phyloP scores from a whole-genome alignment of 1,140 invertebrate genomes.

The Rhagoletis pomonella region DNA sequence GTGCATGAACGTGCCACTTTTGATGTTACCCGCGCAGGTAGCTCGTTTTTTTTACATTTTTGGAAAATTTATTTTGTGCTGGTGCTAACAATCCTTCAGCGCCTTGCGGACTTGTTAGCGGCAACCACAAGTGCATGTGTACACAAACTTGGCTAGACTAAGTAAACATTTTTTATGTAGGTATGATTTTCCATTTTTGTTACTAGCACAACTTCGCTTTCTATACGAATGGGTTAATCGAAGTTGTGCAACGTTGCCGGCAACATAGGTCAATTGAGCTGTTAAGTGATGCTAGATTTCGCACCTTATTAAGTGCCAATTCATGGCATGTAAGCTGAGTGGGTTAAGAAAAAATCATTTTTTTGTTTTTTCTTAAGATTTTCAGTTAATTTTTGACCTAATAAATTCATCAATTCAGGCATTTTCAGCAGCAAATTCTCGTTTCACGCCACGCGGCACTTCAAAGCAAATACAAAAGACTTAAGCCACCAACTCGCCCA shows the following conservation, averaged over 20 bases:
- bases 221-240: slow-evolving; percentile 19
- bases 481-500: not conserved
- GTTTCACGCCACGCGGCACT: slow-evolving; percentile 10
- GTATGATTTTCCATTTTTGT: not conserved
- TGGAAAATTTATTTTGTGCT: not conserved
- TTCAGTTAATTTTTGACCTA: not conserved
- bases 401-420: slow-evolving; percentile 23
- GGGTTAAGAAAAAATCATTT: not conserved
- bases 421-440: too few species aligned
- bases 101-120: not conserved
- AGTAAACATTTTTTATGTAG: not conserved
- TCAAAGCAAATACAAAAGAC: slow-evolving; percentile 31
- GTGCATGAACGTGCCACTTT: slow-evolving; percentile 50
- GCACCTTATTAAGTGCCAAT: slow-evolving; percentile 54
- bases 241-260: slow-evolving; percentile 27
- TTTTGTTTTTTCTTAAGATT: not conserved
- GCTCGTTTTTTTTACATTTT: not conserved
- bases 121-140: not conserved
- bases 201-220: not conserved
- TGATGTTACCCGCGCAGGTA: slow-evolving; percentile 28
- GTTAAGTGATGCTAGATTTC: slow-evolving; percentile 52
- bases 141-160: not conserved
- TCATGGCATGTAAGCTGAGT: slow-evolving; percentile 12
- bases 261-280: slow-evolving; percentile 34
- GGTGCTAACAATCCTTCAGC: not conserved